Conservation (phyloP, 2,888 invertebrate genomes). For the Chrysolina haemoptera region DNA sequence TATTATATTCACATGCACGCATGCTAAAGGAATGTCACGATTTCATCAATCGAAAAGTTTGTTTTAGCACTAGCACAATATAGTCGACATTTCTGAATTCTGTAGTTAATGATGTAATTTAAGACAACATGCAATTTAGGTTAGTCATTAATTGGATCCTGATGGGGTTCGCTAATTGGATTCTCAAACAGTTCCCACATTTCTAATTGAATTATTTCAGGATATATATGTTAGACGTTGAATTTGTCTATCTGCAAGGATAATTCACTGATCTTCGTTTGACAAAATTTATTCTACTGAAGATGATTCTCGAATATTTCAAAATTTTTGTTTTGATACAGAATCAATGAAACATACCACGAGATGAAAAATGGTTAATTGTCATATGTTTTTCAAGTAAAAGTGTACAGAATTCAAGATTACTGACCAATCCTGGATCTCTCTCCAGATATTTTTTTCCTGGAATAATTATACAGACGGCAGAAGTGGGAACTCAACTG, state of each 20-base stretch:
- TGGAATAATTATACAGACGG: no score
- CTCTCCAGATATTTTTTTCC: no score
- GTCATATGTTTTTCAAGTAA: no score
- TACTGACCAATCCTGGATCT: no score
- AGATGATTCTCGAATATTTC: neutral
- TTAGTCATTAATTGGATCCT: conserved; percentile 18
- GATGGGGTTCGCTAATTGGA: conserved; percentile 11
- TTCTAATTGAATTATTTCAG: neutral
- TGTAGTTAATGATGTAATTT: conserved; percentile 21
- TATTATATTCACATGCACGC: neutral
- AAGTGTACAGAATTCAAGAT: no score
- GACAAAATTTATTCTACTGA: neutral
- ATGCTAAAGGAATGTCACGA: neutral
- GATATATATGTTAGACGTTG: neutral
- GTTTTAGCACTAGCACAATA: conserved; percentile 32
- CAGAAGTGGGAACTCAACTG: no score
- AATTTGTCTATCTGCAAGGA: neutral
- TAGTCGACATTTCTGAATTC: conserved; percentile 33
- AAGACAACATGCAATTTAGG: conserved; percentile 4
- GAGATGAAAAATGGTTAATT: no score
- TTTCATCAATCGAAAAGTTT: neutral
- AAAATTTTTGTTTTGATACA: neutral
- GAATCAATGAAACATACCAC: no score
- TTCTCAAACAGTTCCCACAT: neutral
- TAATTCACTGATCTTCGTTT: neutral